Percentiles rank a stretch among this genome's conserved stretches.
phyloP scores from a whole-genome alignment of 2,888 invertebrate genomes.

The Drosophila pegasa region DNA sequence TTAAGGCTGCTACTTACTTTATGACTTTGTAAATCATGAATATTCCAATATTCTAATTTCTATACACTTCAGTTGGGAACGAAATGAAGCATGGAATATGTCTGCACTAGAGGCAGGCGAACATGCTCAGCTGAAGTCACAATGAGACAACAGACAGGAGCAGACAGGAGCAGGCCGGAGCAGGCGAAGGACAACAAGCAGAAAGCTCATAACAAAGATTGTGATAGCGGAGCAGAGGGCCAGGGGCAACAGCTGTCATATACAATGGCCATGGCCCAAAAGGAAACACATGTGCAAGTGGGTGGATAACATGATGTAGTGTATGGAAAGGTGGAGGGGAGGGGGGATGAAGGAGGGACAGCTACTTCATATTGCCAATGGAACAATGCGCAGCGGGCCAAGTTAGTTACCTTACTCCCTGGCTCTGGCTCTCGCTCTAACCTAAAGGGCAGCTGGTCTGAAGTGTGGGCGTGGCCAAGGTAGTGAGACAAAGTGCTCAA shows the following conservation, averaged over 20 bases:
- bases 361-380: conserved; percentile 39
- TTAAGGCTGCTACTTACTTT: not conserved
- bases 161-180: not conserved
- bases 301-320: conserved; percentile 4
- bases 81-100: conserved; percentile 14
- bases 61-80: not conserved
- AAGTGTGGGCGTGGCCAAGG: conserved; percentile 19
- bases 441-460: conserved; percentile 22
- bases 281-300: conserved; percentile 36
- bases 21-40: not conserved
- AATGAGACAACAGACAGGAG: conserved; percentile 11
- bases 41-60: no score
- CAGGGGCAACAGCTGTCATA: conserved; percentile 47
- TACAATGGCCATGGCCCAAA: conserved; percentile 54
- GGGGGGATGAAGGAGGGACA: not conserved
- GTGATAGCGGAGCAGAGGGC: conserved; percentile 5
- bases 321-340: not conserved
- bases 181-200: conserved; percentile 40
- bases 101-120: conserved; percentile 4
- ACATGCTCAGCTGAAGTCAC: conserved; percentile 24
- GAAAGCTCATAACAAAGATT: conserved; percentile 68
- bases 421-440: conserved; percentile 14
- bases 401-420: conserved; percentile 38
- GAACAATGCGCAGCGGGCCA: conserved; percentile 45
- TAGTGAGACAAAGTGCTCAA: conserved; percentile 36